Evolutionary conservation across 2,888 invertebrate genomes (phyloP).

Genomic region (Phrixothrix hirtus): DNA sequence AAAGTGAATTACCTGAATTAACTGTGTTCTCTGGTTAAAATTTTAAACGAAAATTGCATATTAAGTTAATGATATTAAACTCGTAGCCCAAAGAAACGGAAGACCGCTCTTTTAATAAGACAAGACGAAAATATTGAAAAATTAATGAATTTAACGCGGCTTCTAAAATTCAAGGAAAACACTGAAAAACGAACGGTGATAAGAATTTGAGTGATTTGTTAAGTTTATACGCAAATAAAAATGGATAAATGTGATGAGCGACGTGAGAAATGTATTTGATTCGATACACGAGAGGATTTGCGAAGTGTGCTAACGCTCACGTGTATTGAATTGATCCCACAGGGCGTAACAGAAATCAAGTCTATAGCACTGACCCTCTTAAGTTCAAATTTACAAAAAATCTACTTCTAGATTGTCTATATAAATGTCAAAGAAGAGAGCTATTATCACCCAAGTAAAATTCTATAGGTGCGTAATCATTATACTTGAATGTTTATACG

Average conservation of each 20-base stretch:
- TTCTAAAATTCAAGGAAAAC: not conserved
- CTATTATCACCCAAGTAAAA: no score
- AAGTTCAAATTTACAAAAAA: conserved; percentile 5
- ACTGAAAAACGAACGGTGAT: not conserved
- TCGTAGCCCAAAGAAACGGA: conserved; percentile 8
- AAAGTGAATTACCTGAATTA: conserved; percentile 17
- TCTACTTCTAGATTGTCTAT: conserved; percentile 7
- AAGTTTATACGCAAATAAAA: no score
- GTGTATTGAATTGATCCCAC: conserved; percentile 11
- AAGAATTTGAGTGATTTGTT: no score
- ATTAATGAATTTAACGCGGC: conserved; percentile 9
- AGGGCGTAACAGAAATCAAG: conserved; percentile 8
- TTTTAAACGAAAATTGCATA: conserved; percentile 17
- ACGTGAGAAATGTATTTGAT: no score
- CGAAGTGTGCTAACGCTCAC: conserved; percentile 12
- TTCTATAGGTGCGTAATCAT: no score
- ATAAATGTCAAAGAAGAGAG: no score
- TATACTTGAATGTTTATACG: no score
- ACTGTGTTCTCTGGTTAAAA: conserved; percentile 3
- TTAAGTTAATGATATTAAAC: conserved; percentile 15
- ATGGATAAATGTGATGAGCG: no score
- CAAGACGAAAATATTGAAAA: conserved; percentile 3
- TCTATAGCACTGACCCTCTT: conserved; percentile 17
- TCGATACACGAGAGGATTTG: conserved; percentile 24
- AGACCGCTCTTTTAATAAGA: conserved; percentile 10